phyloP scores from a whole-genome alignment of 2,797 vertebrate species.

The Petrocephalus sullivani region DNA sequence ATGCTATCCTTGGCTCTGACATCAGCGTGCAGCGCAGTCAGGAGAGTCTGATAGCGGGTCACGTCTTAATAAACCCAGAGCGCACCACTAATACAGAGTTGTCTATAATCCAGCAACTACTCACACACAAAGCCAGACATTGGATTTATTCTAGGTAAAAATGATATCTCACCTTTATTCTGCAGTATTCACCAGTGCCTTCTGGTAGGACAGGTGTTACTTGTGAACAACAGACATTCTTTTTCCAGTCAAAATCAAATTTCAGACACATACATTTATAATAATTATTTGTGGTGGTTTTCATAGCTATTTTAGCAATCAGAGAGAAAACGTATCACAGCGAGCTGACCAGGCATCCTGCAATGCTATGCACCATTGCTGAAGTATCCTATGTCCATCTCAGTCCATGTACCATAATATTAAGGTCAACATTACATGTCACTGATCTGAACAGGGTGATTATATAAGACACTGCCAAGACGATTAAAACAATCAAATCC shows the following conservation, averaged over 20 bases:
- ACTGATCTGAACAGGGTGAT: conserved; percentile 39
- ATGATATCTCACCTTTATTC: neutral
- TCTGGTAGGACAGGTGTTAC: neutral
- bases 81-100: neutral
- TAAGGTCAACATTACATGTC: neutral
- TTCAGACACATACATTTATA: neutral
- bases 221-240: neutral
- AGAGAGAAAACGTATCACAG: too few species aligned
- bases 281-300: neutral
- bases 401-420: neutral
- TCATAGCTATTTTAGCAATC: neutral
- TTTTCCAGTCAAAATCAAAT: neutral
- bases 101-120: neutral
- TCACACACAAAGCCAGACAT: neutral
- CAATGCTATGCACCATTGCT: neutral
- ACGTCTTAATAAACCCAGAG: neutral
- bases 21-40: neutral
- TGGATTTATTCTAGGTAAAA: neutral
- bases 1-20: neutral
- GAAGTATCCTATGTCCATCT: neutral
- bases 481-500: conserved; percentile 51
- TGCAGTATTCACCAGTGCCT: neutral
- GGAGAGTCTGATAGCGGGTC: neutral
- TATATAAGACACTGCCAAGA: conserved; percentile 34
- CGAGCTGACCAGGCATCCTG: neutral